Percentiles rank a stretch among this genome's conserved stretches.
phyloP scores from a whole-genome alignment of 2,888 invertebrate species.

The Poecilobothrus nobilitatus region DNA sequence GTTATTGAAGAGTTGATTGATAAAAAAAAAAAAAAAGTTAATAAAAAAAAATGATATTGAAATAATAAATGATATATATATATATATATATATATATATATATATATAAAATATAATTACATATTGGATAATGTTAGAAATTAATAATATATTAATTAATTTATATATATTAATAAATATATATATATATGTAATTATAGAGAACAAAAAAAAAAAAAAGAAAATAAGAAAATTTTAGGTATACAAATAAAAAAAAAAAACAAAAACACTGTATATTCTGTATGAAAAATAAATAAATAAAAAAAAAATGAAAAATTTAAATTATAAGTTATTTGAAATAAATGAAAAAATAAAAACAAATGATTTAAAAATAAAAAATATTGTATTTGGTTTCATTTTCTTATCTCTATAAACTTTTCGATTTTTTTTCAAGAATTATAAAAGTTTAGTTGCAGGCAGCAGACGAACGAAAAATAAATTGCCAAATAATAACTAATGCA shows the following conservation, averaged over 20 bases:
- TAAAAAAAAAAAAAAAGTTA: constrained; percentile 21
- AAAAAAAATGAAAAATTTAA: neutral
- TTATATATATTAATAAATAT: constrained; percentile 15
- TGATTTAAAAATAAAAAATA: too few species aligned
- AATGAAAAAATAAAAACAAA: too few species aligned
- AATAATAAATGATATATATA: constrained; percentile 19
- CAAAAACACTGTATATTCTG: constrained; percentile 6
- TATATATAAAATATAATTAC: constrained; percentile 16
- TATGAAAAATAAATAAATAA: neutral
- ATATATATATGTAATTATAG: constrained; percentile 15
- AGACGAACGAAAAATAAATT: too few species aligned
- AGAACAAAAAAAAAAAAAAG: neutral
- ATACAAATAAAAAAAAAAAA: neutral
- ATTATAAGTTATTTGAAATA: neutral
- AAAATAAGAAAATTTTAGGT: neutral
- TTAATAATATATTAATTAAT: constrained; percentile 20
- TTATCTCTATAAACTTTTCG: too few species aligned
- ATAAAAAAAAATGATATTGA: constrained; percentile 23
- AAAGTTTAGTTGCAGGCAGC: too few species aligned
- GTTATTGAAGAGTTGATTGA: constrained; percentile 14
- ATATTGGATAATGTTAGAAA: constrained; percentile 17
- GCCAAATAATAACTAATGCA: too few species aligned
- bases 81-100: too few species aligned
- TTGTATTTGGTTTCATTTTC: too few species aligned
- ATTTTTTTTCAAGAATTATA: too few species aligned